Evolutionary conservation across 2,113 vertebrate genomes (phyloP).

Genomic region (Catagonus wagneri): DNA sequence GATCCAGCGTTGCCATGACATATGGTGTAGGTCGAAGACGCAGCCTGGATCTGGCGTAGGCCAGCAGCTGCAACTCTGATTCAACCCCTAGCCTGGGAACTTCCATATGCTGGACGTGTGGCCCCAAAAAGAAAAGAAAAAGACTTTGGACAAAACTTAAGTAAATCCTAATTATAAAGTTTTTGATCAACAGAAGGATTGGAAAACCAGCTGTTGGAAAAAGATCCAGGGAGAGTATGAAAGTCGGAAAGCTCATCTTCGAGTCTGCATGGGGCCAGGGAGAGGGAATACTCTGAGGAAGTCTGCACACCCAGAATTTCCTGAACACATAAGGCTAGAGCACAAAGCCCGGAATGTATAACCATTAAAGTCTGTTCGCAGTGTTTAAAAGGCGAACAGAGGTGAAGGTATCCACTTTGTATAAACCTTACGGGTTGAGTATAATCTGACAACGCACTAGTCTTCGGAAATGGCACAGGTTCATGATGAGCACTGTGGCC

Average conservation of each 20-base stretch:
- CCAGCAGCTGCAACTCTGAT: too few species aligned
- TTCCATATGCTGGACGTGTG: too few species aligned
- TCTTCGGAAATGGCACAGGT: background rate
- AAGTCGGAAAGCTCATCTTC: conserved; percentile 14
- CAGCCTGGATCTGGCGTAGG: too few species aligned
- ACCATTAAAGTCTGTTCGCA: background rate
- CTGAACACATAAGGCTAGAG: background rate
- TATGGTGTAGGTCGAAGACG: too few species aligned
- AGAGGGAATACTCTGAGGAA: background rate
- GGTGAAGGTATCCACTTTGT: background rate
- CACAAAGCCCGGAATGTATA: background rate
- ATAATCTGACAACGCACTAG: background rate
- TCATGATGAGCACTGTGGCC: background rate
- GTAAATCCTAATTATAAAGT: background rate
- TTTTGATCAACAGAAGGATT: background rate
- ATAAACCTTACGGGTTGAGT: background rate
- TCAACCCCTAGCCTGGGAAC: too few species aligned
- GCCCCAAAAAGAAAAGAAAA: background rate
- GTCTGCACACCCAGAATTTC: background rate
- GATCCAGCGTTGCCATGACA: too few species aligned
- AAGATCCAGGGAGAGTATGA: background rate
- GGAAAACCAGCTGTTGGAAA: background rate
- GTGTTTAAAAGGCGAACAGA: background rate
- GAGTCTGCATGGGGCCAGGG: background rate
- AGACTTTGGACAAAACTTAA: conserved; percentile 18